These are phyloP conservation scores for Rallus limicola DNA, from an alignment of 2,113 vertebrate species.

Conservation along the genomic window DNA sequence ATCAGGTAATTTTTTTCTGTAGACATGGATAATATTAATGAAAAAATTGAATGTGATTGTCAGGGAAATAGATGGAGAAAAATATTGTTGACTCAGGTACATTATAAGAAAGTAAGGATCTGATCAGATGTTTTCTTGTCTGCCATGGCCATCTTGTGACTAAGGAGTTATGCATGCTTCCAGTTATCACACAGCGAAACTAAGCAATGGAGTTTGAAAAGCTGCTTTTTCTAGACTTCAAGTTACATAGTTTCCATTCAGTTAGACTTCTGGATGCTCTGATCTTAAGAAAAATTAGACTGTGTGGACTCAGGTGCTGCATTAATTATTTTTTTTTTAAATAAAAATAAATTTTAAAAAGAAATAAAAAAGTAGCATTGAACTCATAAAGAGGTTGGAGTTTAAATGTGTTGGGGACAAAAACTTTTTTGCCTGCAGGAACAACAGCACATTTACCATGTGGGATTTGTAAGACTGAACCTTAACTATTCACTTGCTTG, in stretches of 20 bases:
- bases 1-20: neutral
- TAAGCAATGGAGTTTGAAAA: neutral
- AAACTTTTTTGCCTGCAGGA: neutral
- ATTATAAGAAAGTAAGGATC: neutral
- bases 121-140: neutral
- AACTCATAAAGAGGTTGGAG: neutral
- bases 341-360: neutral
- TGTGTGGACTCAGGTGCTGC: neutral
- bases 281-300: neutral
- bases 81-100: neutral
- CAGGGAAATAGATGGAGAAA: neutral
- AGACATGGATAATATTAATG: neutral
- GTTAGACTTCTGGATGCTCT: neutral
- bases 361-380: neutral
- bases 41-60: neutral
- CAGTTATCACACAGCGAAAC: neutral
- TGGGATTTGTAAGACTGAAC: slow-evolving; percentile 13
- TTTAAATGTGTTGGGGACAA: neutral
- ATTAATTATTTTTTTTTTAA: too few species aligned
- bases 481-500: slow-evolving; percentile 16
- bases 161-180: neutral
- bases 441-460: neutral
- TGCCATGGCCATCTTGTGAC: neutral
- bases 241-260: neutral
- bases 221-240: neutral